phyloP scores from a whole-genome alignment of 2,888 invertebrate species.

The Aporophyla nigra region DNA sequence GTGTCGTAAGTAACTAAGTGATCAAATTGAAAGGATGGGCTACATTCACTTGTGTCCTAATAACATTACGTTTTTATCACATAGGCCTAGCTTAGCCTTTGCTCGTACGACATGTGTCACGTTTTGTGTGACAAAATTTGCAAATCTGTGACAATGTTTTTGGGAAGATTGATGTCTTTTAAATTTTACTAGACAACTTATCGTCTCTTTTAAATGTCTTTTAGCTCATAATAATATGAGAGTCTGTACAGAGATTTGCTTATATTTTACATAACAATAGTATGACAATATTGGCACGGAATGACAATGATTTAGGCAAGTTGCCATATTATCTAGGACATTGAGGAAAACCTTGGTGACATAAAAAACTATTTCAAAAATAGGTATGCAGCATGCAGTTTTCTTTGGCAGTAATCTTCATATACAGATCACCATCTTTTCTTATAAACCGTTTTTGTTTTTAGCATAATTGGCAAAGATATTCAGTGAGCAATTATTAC shows the following conservation, averaged over 20 bases:
- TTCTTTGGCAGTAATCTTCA: too few species aligned
- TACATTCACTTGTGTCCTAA: conserved; percentile 49
- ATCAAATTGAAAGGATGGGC: conserved; percentile 40
- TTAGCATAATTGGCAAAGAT: too few species aligned
- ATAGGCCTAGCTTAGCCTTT: neutral
- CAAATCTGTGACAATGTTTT: neutral
- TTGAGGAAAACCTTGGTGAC: neutral
- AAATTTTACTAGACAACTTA: neutral
- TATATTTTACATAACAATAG: neutral
- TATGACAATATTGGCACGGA: neutral
- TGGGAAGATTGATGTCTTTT: neutral
- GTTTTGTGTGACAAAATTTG: neutral
- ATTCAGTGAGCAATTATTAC: too few species aligned
- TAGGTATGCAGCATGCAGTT: too few species aligned
- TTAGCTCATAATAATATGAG: neutral
- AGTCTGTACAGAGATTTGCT: neutral
- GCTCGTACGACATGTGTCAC: neutral
- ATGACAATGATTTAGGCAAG: conserved; percentile 15
- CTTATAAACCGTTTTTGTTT: too few species aligned
- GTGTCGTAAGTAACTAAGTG: conserved; percentile 29
- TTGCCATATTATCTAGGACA: conserved; percentile 5
- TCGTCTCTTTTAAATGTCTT: conserved; percentile 6
- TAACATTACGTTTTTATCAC: conserved; percentile 35
- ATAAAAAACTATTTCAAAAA: neutral
- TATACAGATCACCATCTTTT: too few species aligned